Base-by-base conservation (phyloP, 1,140 invertebrate species). In the Drosophila prosaltans region DNA sequence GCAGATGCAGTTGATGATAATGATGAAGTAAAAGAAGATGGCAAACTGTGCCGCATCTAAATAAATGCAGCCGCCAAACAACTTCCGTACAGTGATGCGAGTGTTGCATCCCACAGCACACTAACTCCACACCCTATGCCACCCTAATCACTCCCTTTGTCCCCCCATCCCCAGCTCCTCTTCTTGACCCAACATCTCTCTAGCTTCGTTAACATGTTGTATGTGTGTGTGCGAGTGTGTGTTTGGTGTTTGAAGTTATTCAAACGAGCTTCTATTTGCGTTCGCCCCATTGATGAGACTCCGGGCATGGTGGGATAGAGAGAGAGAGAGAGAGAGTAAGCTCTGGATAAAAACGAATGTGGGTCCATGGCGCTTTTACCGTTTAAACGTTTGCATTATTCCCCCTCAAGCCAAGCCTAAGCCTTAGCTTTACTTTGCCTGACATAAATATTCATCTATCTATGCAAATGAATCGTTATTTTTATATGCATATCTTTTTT, bases 261-360 rank as follows among this genome's bases (percentile, higher is more conserved):
- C 57, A 59, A 59, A 59, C 57, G 30, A 59, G 57, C 57, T 59
- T 59, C 57, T 59, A 59, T 59, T 59, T 59, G 57, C 57, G 57
- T 59, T 39, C 55, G 55, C 57, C 57, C 57, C 57, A 59, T 59
- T 59, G 57, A 59, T 59, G 57, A 24, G 57, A 39, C 11, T 58
- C 28, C 36, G 10, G 16, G 6, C 45, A 48, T 7, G 21, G 24
- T 10, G 16, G 7, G 2, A 24, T 6, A 48, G 3, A 2, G 11
- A 48, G 21, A 26, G 16, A 21, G 7, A 24, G 16, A 26, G 16
- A 7, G 7, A 24, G 16, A 48, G 21, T 21, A 51, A 51, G 9
- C 45, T 51, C 16, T 2, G 24, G 21, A 39, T 39, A 57, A 11
- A 39, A n/a, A 7, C 30, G 11, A 57, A 57, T 32, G 57, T 59